phyloP scores from a whole-genome alignment of 2,797 vertebrate species.

The Menidia menidia region DNA sequence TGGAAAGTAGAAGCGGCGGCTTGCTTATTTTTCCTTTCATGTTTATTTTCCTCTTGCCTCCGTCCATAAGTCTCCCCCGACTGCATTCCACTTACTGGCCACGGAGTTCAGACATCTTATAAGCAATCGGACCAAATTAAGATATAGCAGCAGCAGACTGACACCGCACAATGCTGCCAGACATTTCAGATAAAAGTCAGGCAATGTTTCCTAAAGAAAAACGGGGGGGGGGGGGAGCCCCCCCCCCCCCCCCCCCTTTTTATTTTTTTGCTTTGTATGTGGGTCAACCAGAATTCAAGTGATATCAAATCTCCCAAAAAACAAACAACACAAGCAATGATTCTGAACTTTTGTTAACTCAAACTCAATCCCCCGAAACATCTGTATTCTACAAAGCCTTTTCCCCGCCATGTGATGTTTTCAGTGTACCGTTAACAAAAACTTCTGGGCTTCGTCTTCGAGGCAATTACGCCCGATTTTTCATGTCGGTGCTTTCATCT shows the following conservation, averaged over 20 bases:
- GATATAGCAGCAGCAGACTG: conserved; percentile 32
- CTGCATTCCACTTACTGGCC: conserved; percentile 11
- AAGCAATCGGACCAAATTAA: conserved; percentile 59
- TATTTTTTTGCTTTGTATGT: conserved; percentile 5
- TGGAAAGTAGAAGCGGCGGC: conserved; percentile 38
- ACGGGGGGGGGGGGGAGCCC: not conserved
- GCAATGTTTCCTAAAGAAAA: conserved; percentile 25
- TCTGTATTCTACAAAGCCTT: conserved; percentile 8
- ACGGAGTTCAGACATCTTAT: conserved; percentile 35
- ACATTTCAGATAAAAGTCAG: conserved; percentile 35
- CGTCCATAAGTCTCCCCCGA: conserved; percentile 35
- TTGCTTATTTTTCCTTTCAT: conserved; percentile 46
- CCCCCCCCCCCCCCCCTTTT: not conserved
- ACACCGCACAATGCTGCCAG: conserved; percentile 27
- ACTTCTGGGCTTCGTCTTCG: conserved; percentile 33
- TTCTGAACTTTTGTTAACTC: conserved; percentile 7
- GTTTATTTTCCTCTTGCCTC: conserved; percentile 64
- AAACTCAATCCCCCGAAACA: not conserved
- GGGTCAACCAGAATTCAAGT: not conserved
- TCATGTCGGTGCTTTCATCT: conserved; percentile 47
- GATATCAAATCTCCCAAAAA: not conserved
- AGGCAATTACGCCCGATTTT: conserved; percentile 50
- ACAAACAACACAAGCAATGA: not conserved
- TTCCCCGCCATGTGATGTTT: not conserved
- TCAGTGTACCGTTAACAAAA: conserved; percentile 10